These are phyloP conservation scores for Erinaceus europaeus DNA, from an alignment of 2,113 vertebrate species.

Conservation along the genomic window DNA sequence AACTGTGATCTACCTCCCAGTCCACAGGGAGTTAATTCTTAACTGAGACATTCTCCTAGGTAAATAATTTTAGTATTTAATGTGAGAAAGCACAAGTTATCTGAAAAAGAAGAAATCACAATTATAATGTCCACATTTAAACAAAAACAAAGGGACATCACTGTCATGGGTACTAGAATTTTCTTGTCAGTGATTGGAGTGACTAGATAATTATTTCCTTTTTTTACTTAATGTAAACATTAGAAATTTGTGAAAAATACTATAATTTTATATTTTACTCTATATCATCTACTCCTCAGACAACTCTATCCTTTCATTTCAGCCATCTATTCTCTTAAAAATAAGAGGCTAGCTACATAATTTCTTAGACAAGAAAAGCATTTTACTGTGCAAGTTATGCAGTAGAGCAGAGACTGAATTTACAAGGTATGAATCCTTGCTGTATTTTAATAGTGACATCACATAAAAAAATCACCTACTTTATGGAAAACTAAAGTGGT, in stretches of 20 bases:
- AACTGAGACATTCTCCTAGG: neutral
- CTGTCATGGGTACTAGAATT: neutral
- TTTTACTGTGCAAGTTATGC: neutral
- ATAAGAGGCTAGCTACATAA: neutral
- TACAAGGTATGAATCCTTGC: neutral
- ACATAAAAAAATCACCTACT: neutral
- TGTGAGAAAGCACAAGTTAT: neutral
- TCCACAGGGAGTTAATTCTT: too few relatives aligned
- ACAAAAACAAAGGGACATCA: conserved; percentile 5
- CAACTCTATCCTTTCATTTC: neutral
- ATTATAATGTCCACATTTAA: neutral
- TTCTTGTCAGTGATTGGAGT: conserved; percentile 17
- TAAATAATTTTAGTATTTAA: neutral
- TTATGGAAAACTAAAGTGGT: neutral
- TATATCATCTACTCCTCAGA: neutral
- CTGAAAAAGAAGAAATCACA: neutral
- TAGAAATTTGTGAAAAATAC: neutral
- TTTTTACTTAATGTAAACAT: conserved; percentile 13
- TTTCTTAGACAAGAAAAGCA: neutral
- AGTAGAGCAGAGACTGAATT: neutral
- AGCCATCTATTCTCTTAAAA: neutral
- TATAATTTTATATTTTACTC: neutral
- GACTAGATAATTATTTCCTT: conserved; percentile 47
- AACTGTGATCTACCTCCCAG: too few relatives aligned
- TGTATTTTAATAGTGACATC: conserved; percentile 4